Base-by-base conservation (phyloP, 37 sponge, comb jelly and placozoan species). In the Mnemiopsis leidyi region DNA sequence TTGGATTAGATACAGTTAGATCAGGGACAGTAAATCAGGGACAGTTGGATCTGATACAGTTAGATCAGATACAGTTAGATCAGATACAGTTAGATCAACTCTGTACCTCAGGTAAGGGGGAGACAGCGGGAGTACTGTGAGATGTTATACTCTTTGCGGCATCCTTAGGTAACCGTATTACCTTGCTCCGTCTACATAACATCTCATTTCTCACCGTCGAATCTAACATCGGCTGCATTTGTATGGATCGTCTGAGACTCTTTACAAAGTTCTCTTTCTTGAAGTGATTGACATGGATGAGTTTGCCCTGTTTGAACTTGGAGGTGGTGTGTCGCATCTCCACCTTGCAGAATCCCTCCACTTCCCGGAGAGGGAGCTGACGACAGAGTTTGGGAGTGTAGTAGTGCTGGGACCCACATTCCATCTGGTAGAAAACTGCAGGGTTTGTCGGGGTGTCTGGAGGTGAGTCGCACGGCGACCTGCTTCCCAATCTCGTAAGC, bases 341-440 rank as follows among this genome's bases (percentile, higher is more conserved):
- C 35, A 77, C 35, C 35, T 32, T 77, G 36, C 79, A 77, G 79
- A 77, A 77, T 26, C 79, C 79, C 79, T 77, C 79, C 16, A 77
- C 36, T 20, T 77, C 79, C 35, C 79, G 33, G 36, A 77, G 79
- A 0, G 79, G 79, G 35, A 77, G 79, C 79, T 77, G 79, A 21
- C 79, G 20, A 18, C 1, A 13, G 36, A 77, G 32, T 32, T 77
- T 77, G 36, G 36, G 21, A 9, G 79, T 26, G 79, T 77, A 77
- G 79, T 77, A 77, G 79, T 77, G 33, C 36, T 32, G 79, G 20
- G 79, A 77, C 35, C 32, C 36, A 20, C 79, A 77, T 20, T 77
- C 36, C 79, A 77, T 77, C 79, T 77, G 79, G 33, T 77, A 77
- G 79, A 77, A 77, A 33, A 34, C 33, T 33, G 79, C 33, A 36